phyloP scores from a whole-genome alignment of 2,113 vertebrate species.

The Melanocharis versteri region DNA sequence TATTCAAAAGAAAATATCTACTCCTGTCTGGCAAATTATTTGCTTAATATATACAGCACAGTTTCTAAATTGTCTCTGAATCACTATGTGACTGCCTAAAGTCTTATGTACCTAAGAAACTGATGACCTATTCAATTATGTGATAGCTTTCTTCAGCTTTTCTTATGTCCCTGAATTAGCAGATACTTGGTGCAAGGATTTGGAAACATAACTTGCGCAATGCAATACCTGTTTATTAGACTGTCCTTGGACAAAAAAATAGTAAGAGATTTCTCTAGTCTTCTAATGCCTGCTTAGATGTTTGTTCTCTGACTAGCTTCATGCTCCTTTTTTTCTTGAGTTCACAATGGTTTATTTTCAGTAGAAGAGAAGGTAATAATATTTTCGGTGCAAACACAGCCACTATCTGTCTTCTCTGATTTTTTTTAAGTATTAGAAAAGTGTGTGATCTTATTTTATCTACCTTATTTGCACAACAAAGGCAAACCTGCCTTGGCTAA shows the following conservation, averaged over 20 bases:
- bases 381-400: not conserved
- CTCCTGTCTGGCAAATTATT: not conserved
- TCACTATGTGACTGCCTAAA: not conserved
- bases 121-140: not conserved
- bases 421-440: not conserved
- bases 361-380: not conserved
- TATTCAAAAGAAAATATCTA: not conserved
- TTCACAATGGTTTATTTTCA: not conserved
- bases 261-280: not conserved
- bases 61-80: not conserved
- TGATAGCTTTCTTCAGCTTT: not conserved
- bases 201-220: not conserved
- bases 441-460: not conserved
- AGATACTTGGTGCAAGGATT: not conserved
- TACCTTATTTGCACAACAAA: not conserved
- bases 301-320: not conserved
- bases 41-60: not conserved
- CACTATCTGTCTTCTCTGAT: not conserved
- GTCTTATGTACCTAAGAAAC: not conserved
- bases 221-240: not conserved
- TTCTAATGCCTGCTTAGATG: not conserved
- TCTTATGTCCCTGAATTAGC: not conserved
- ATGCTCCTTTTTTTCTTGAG: not conserved
- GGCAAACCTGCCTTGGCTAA: not conserved
- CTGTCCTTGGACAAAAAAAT: not conserved